Conservation (phyloP, 2,113 vertebrate genomes). For the Ellobius talpinus region DNA sequence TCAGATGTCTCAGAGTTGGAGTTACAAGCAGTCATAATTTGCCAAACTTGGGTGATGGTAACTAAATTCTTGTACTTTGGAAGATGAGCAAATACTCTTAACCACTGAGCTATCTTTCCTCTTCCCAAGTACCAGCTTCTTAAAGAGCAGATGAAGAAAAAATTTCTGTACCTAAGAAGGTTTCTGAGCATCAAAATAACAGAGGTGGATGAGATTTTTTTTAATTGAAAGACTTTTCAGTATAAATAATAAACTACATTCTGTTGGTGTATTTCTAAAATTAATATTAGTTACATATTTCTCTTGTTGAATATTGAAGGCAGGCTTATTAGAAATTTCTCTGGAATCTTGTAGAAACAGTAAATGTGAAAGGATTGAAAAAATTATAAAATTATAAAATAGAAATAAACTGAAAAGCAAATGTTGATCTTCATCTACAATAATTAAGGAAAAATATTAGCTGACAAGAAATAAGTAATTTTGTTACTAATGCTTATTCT, state of each 20-base stretch:
- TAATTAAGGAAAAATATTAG: slow-evolving; percentile 44
- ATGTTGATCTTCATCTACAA: neutral
- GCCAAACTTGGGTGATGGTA: neutral
- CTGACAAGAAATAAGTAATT: neutral
- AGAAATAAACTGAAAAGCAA: slow-evolving; percentile 20
- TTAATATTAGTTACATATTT: neutral
- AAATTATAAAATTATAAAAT: slow-evolving; percentile 5
- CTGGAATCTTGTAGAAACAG: slow-evolving; percentile 21
- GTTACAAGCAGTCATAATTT: neutral
- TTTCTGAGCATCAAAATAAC: neutral
- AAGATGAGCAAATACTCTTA: neutral
- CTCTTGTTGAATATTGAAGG: neutral
- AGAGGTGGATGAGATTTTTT: neutral
- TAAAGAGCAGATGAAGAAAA: neutral
- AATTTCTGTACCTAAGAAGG: slow-evolving; percentile 20
- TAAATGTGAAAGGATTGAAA: neutral
- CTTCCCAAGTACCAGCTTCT: neutral
- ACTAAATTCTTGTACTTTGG: neutral
- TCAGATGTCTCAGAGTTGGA: neutral
- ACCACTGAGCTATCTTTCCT: neutral
- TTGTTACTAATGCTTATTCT: neutral
- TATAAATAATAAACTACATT: neutral
- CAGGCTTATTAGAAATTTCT: slow-evolving; percentile 37
- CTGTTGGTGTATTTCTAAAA: slow-evolving; percentile 22
- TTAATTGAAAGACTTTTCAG: slow-evolving; percentile 16